Evolutionary conservation across 2,113 vertebrate genomes (phyloP).

Genomic region (Gymnarchus niloticus): DNA sequence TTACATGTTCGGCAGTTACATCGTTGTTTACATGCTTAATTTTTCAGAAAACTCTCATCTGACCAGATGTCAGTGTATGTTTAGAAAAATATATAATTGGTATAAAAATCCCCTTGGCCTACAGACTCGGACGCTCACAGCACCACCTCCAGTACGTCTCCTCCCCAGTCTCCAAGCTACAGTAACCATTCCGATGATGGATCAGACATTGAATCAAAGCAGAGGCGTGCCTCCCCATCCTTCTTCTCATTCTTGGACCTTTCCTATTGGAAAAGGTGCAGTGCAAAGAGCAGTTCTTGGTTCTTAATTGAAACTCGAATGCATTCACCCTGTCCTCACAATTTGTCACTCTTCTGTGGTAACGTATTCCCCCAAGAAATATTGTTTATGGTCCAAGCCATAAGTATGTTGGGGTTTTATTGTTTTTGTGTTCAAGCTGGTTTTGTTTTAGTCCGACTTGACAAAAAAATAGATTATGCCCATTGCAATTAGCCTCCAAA

Average conservation of each 20-base stretch:
- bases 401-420: neutral
- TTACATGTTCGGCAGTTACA: neutral
- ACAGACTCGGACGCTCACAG: conserved; percentile 71
- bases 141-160: conserved; percentile 70
- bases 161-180: conserved; percentile 70
- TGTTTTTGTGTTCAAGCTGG: neutral
- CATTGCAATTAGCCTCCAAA: neutral
- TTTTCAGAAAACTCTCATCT: neutral
- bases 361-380: too few species aligned
- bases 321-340: neutral
- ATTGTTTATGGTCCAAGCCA: neutral
- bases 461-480: neutral
- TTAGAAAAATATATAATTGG: too few species aligned
- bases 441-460: neutral
- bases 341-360: neutral
- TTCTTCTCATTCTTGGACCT: conserved; percentile 69
- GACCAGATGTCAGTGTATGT: neutral
- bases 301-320: neutral
- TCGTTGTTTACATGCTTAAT: neutral
- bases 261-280: conserved; percentile 71
- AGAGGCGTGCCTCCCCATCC: conserved; percentile 52
- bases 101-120: neutral
- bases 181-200: conserved; percentile 72
- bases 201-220: conserved; percentile 69
- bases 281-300: neutral